Base-by-base conservation (phyloP, 2,888 invertebrate species). In the Idaea straminata region DNA sequence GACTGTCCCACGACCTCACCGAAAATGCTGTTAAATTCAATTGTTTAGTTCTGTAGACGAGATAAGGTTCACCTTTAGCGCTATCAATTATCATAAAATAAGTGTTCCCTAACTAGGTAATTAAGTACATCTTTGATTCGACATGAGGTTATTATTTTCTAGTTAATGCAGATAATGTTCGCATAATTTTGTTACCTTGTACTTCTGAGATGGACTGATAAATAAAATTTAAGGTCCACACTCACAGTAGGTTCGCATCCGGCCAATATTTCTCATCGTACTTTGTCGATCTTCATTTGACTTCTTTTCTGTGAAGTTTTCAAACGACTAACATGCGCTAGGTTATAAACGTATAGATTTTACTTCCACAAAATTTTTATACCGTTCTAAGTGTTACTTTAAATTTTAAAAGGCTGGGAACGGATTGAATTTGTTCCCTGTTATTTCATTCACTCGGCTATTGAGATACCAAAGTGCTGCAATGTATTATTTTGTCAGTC, bases 1-100 rank as follows among this genome's bases (percentile, higher is more conserved):
- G 73, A 64, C 66, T 62, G 82, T 91, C 91, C 84, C 91, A 91
- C 89, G 91, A 87, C 92, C 91, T 91, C 87, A 74, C 70, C 72
- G 73, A 78, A 74, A 80, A 82, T 62, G 64, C 68, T 68, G 65
- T 80, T 76, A 80, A 83, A 87, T 86, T 89, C 84, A 83, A 83
- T 83, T 81, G 83, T 83, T 74, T 71, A 47, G 47, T 47, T 7
- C 47, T 47, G 47, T 47, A 78, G 69, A 72, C 73, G 70, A 70
- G 83, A 84, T 84, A 82, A 83, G 76, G 78, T 78, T 77, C 76
- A 77, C 74, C 76, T 81, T 77, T 72, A 73, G 65, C 70, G 73
- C 74, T 71, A 71, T 73, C 81, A 78, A 81, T 83, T 81, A 82
- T 72, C 70, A 76, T 77, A 75, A 75, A 72, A 70, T 79, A 77